These are phyloP conservation scores for Hypotaenidia okinawae DNA, from an alignment of 2,797 vertebrate genomes.

Conservation along the genomic window DNA sequence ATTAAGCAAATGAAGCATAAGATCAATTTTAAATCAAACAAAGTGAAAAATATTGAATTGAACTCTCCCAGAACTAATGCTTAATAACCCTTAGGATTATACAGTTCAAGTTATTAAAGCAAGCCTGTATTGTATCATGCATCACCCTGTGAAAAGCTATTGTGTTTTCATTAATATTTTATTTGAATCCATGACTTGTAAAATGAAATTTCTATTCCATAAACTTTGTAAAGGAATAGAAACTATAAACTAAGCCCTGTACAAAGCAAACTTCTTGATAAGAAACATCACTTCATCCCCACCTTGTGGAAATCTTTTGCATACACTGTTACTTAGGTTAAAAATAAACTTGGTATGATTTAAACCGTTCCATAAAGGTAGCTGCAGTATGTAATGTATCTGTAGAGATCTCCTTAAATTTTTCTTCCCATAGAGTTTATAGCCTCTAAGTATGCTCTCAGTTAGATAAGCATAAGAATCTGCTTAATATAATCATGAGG, in stretches of 20 bases:
- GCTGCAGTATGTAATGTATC: background rate
- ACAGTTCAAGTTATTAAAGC: background rate
- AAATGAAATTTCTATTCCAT: background rate
- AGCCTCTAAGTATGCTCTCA: background rate
- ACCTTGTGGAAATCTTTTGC: conserved; percentile 36
- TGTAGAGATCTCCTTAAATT: background rate
- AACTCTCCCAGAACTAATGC: background rate
- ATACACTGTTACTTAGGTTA: background rate
- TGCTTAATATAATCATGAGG: background rate
- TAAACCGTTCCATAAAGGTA: background rate
- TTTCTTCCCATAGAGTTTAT: background rate
- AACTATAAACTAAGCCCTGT: background rate
- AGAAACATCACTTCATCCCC: background rate
- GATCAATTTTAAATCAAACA: background rate
- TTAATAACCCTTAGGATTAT: background rate
- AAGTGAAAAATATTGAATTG: background rate
- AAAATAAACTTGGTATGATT: background rate
- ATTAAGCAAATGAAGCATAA: background rate
- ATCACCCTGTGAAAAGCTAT: background rate
- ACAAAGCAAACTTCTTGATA: background rate
- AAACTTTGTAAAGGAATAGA: background rate
- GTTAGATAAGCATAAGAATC: background rate
- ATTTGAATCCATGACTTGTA: background rate
- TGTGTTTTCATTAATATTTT: background rate
- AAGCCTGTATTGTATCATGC: background rate